phyloP scores from a whole-genome alignment of 2,888 invertebrate genomes.

The Apodemia hepburni region DNA sequence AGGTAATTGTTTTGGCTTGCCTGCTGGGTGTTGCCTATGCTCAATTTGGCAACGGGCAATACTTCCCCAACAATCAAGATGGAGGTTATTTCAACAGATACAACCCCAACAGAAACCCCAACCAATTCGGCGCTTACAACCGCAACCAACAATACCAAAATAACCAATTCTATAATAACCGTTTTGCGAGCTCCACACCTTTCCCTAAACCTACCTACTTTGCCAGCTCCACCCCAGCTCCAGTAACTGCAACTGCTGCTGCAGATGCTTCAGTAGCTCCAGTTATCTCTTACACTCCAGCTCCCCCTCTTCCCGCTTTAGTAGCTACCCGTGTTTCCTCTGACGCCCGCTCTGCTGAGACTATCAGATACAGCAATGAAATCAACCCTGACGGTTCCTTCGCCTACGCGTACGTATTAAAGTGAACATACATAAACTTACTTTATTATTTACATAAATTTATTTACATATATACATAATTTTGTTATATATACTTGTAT shows the following conservation, averaged over 20 bases:
- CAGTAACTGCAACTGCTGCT: constrained; percentile 24
- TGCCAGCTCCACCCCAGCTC: constrained; percentile 22
- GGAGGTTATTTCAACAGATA: constrained; percentile 22
- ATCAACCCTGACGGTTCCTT: constrained; percentile 65
- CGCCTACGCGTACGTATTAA: constrained; percentile 59
- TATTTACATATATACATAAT: not conserved
- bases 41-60: constrained; percentile 39
- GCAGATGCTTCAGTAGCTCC: constrained; percentile 18
- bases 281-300: constrained; percentile 13
- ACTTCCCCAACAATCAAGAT: constrained; percentile 24
- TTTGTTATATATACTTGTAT: not conserved
- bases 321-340: constrained; percentile 23
- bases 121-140: constrained; percentile 25
- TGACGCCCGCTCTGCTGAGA: constrained; percentile 32
- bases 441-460: not conserved
- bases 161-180: constrained; percentile 27
- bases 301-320: constrained; percentile 13
- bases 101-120: constrained; percentile 29
- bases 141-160: constrained; percentile 25
- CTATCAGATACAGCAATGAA: constrained; percentile 50
- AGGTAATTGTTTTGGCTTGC: constrained; percentile 45
- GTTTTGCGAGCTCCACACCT: constrained; percentile 26
- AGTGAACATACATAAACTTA: no score
- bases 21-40: constrained; percentile 53
- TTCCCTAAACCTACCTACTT: constrained; percentile 22